phyloP scores from a whole-genome alignment of 1,140 invertebrate genomes.

The Panagrolaimus sp. region DNA sequence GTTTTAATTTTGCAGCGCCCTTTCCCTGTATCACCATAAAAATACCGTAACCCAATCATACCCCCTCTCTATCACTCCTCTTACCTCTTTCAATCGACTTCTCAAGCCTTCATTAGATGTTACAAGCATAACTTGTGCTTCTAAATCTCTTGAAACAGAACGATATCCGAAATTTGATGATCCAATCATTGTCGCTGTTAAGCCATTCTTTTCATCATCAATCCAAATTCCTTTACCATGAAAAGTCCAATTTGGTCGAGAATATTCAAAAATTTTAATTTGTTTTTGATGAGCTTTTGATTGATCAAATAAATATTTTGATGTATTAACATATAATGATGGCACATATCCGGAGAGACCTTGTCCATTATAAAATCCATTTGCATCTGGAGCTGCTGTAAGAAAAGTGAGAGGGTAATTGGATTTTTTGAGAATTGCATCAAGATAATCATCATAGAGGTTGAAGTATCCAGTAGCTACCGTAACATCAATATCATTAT shows the following conservation, averaged over 20 bases:
- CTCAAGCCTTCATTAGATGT: slow-evolving; percentile 71
- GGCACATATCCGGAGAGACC: slow-evolving; percentile 83
- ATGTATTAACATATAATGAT: slow-evolving; percentile 79
- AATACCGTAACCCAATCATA: no score
- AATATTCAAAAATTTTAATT: slow-evolving; percentile 68
- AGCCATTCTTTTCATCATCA: slow-evolving; percentile 65
- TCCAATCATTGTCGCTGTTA: slow-evolving; percentile 80
- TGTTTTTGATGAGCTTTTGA: slow-evolving; percentile 28
- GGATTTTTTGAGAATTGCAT: slow-evolving; percentile 69
- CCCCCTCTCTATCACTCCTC: no score
- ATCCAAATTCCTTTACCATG: slow-evolving; percentile 96
- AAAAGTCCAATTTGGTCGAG: slow-evolving; percentile 81
- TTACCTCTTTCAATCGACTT: slow-evolving; percentile 60
- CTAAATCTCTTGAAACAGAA: slow-evolving; percentile 67
- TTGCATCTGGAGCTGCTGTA: slow-evolving; percentile 88
- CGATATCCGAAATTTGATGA: slow-evolving; percentile 83
- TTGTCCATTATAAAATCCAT: slow-evolving; percentile 79
- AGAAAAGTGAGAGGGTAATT: slow-evolving; percentile 72
- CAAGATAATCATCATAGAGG: slow-evolving; percentile 76
- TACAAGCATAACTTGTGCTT: slow-evolving; percentile 80
- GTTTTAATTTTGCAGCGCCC: no score
- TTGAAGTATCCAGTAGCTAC: slow-evolving; percentile 96
- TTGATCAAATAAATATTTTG: slow-evolving; percentile 70
- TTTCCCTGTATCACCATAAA: no score
- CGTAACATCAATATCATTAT: slow-evolving; percentile 63